These are phyloP conservation scores for Trissolcus japonicus DNA, from an alignment of 2,888 invertebrate species.

Conservation along the genomic window DNA sequence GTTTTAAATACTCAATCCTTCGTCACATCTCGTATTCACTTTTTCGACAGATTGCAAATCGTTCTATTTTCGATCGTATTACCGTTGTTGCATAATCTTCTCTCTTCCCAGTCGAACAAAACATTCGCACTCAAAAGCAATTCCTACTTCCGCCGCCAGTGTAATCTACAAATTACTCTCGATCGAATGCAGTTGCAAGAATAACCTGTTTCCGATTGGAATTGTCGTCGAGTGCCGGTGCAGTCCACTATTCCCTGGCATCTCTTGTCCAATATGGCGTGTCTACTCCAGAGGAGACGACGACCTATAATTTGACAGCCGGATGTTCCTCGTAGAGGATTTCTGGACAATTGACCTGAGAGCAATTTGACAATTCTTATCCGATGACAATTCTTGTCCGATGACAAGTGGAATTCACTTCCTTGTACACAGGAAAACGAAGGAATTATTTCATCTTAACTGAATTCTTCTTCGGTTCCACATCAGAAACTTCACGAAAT, in stretches of 20 bases:
- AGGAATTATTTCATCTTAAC: no score
- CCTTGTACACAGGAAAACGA: no score
- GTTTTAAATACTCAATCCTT: no score
- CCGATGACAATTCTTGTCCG: conserved; percentile 9
- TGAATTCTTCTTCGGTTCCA: no score
- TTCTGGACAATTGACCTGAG: conserved; percentile 73
- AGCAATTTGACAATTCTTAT: conserved; percentile 24
- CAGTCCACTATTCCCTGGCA: conserved; percentile 42
- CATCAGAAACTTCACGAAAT: no score
- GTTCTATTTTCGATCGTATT: no score
- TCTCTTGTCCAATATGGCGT: conserved; percentile 56
- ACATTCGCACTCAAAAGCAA: no score
- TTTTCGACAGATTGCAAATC: no score
- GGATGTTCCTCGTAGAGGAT: conserved; percentile 75
- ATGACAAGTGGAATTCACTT: conserved; percentile 2
- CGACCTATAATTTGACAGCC: conserved; percentile 69
- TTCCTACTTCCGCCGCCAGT: conserved; percentile 38
- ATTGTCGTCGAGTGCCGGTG: conserved; percentile 63
- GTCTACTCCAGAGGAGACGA: conserved; percentile 64
- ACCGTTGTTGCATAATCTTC: no score
- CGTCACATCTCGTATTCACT: no score
- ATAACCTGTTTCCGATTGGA: conserved; percentile 72
- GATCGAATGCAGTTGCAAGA: conserved; percentile 57
- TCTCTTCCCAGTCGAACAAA: no score
- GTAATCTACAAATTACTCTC: conserved; percentile 44